A percentile compares a stretch with the other conserved stretches of the same genome.
Evolutionary conservation across 2,888 invertebrate species (phyloP).

Genomic region (Myopa testacea): DNA sequence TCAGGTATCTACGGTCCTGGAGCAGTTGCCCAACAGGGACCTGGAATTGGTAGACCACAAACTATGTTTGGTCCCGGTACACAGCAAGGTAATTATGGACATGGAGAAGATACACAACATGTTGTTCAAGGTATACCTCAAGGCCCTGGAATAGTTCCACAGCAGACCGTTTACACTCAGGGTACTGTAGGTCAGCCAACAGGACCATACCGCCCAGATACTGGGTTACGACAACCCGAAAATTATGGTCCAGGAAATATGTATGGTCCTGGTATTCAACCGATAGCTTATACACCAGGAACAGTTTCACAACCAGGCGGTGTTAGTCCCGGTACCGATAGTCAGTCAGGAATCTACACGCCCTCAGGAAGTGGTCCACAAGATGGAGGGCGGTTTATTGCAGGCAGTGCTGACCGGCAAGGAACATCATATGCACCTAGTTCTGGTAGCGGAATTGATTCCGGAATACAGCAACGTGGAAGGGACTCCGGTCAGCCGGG

Average conservation of each 20-base stretch:
- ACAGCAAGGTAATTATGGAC: slow-evolving; percentile 9
- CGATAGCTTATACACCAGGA: background rate
- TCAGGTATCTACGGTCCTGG: background rate
- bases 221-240: slow-evolving; percentile 31
- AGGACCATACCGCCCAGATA: slow-evolving; percentile 30
- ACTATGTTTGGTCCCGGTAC: background rate
- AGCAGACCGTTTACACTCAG: slow-evolving; percentile 36
- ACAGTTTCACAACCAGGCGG: slow-evolving; percentile 6
- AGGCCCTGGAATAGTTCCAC: slow-evolving; percentile 36
- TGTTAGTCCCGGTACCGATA: slow-evolving; percentile 35
- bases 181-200: slow-evolving; percentile 37
- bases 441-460: slow-evolving; percentile 10
- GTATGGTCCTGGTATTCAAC: background rate
- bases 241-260: slow-evolving; percentile 33
- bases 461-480: background rate
- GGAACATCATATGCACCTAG: slow-evolving; percentile 34
- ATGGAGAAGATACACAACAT: slow-evolving; percentile 30
- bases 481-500: background rate
- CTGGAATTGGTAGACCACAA: background rate
- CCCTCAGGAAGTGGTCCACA: slow-evolving; percentile 26
- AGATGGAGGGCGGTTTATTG: slow-evolving; percentile 16
- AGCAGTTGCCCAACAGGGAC: background rate
- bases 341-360: background rate
- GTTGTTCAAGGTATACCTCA: slow-evolving; percentile 7
- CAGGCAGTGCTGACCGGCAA: slow-evolving; percentile 37